Evolutionary conservation across 1,140 invertebrate species (phyloP), one percentile per base, ranked within the genome.

Genomic region (Popillia japonica): DNA sequence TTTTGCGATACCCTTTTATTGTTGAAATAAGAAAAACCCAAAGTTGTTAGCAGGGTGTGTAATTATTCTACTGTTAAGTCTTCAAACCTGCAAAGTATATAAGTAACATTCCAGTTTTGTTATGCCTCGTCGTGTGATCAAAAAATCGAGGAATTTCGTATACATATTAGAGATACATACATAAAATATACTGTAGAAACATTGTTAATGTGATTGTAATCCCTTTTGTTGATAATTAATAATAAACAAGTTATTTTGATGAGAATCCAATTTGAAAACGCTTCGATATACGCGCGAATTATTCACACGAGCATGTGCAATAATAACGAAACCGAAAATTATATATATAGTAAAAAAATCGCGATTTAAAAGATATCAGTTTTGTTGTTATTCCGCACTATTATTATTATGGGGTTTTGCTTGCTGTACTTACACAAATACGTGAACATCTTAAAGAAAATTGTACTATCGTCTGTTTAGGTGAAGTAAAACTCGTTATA

Each of bases 1-100:
- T 68, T 68, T 34, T 68, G 61, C 61, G 61, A 68, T 68, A 68
- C 27, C 61, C 61, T 68, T 68, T 68, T 34, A 68, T 68, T 68
- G 61, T 68, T 68, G 27, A 68, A 48, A 48, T 68, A 11, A 68
- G 8, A 14, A 68, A n/a, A 68, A 68, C 27, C 61, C 61, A 22
- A 68, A 17, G 14, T 55, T 55, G 48, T 55, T 68, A 68, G 27
- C 20, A 34, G 22, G 61, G 61, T 27, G 61, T 68, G 48, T 55
- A 55, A 34, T 55, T 55, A 68, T 68, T 34, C 22, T 68, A 68
- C 11, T 68, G 11, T 68, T 68, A 68, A 22, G 61, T 68, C 61
- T 68, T 34, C 8, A 27, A n/a, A 68, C 61, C 61, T 17, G 61
- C 22, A 68, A 68, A 3, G 27, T 27, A 68, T 17, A 10, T 68